These are phyloP conservation scores for Cynodonichthys magdalenae DNA, from an alignment of 2,797 vertebrate genomes.

Conservation along the genomic window DNA sequence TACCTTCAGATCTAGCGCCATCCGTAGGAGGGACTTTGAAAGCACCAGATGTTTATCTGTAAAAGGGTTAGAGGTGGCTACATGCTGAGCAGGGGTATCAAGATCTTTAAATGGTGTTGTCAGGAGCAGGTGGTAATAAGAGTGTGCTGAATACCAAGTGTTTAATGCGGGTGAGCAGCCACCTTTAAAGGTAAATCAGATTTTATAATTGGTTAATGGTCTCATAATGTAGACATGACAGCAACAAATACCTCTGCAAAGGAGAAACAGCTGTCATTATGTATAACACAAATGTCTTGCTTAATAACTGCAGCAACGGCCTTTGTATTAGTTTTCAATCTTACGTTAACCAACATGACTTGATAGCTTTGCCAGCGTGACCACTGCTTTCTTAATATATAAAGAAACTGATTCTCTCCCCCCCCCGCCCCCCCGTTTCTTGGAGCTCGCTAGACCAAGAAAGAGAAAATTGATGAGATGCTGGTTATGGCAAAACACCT, in stretches of 20 bases:
- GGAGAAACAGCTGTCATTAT: neutral
- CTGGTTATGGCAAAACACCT: conserved; percentile 5
- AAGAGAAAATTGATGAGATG: conserved; percentile 13
- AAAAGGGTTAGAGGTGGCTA: conserved; percentile 15
- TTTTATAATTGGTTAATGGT: conserved; percentile 21
- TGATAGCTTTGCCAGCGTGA: conserved; percentile 14
- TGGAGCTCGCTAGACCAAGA: conserved; percentile 10
- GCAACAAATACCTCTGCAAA: conserved; percentile 8
- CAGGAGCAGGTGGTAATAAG: conserved; percentile 13
- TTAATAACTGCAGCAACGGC: neutral
- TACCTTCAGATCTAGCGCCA: neutral
- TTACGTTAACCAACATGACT: neutral
- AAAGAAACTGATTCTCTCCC: conserved; percentile 15
- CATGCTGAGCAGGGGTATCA: conserved; percentile 5
- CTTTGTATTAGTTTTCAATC: neutral
- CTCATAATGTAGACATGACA: conserved; percentile 15
- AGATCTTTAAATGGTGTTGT: conserved; percentile 20
- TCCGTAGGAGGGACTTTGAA: neutral
- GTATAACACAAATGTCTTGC: neutral
- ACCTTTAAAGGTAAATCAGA: conserved; percentile 12
- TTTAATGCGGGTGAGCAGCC: neutral
- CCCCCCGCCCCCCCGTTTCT: conserved; percentile 2
- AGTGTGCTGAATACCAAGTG: neutral
- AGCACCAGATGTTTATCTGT: conserved; percentile 4
- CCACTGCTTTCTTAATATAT: conserved; percentile 1